Evolutionary conservation across 2,113 vertebrate species (phyloP), one percentile per base, ranked within the genome.

Genomic region (Manacus vitellinus): DNA sequence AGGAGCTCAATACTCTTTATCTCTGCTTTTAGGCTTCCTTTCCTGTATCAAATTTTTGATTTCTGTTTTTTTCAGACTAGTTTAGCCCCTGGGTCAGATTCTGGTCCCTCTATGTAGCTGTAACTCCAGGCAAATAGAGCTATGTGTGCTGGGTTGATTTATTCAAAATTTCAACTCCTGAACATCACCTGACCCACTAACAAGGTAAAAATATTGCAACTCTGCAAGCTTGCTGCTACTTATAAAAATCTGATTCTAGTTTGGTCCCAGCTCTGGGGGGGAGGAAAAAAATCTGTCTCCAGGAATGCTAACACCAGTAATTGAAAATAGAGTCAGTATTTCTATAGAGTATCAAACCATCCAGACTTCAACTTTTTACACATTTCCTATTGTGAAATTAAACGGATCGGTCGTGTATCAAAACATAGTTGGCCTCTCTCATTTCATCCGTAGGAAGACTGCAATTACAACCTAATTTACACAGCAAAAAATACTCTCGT

Each of bases 311-410:
- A 78, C 31, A 70, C 2, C 80, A 91, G 56, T 93, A 89, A 84
- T 72, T 89, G 95, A 97, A 97, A 97, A 96, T 96, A 96, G 88
- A 97, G 73, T 92, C 49, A 94, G 70, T 82, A 89, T 94, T 96
- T 96, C 91, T 96, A n/a, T 91, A 91, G 76, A 72, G 65, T 96
- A 96, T 85, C 94, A 95, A 96, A 97, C 88, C 94, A 17, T 33
- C 85, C 68, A 66, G 81, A 49, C n/a, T 58, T 82, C 55, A 73
- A 58, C 43, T 46, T n/a, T 86, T 68, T 73, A 83, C 84, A 96
- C 47, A 71, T 37, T 52, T 92, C 88, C 91, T 91, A 10, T 6
- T 12, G 77, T 66, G 88, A 94, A 95, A 97, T 84, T 86, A 91
- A 95, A 96, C 1, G 6, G 61, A 51, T 72, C 44, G 18, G 68